phyloP scores from a whole-genome alignment of 2,113 vertebrate species.

The Fukomys damarensis region DNA sequence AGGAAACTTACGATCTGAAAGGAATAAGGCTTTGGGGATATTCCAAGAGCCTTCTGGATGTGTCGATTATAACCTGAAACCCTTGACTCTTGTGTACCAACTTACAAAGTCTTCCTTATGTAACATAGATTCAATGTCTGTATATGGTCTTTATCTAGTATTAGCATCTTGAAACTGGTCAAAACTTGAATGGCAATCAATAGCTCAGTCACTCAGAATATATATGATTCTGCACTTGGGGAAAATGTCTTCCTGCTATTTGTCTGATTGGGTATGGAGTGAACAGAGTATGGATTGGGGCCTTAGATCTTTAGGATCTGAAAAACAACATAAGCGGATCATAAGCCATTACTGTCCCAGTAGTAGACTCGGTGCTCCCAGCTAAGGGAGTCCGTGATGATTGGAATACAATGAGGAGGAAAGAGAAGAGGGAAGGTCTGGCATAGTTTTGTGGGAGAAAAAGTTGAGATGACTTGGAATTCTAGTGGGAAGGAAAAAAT shows the following conservation, averaged over 20 bases:
- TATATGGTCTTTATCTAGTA: constrained; percentile 55
- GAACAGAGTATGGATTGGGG: not conserved
- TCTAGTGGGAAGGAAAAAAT: not conserved
- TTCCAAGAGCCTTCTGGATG: constrained; percentile 49
- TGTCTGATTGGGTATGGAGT: constrained; percentile 23
- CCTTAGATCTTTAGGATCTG: not conserved
- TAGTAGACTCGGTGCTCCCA: not conserved
- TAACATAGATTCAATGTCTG: constrained; percentile 63
- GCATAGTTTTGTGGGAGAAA: not conserved
- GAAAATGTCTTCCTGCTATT: constrained; percentile 60
- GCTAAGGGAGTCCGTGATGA: not conserved
- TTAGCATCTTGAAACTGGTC: constrained; percentile 77
- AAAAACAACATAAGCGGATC: not conserved
- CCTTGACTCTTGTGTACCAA: constrained; percentile 24
- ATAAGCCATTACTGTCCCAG: not conserved
- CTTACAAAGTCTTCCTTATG: constrained; percentile 55
- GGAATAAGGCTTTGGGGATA: not conserved
- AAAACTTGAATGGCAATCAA: constrained; percentile 76
- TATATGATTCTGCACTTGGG: constrained; percentile 71
- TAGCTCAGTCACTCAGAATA: constrained; percentile 77
- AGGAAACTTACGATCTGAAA: constrained; percentile 23
- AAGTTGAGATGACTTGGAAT: constrained; percentile 9
- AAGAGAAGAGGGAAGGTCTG: not conserved
- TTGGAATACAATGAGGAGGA: not conserved
- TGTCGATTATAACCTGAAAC: constrained; percentile 15